These are phyloP conservation scores for Leptinotarsa tumamoca DNA, from an alignment of 2,888 invertebrate genomes.

Conservation along the genomic window DNA sequence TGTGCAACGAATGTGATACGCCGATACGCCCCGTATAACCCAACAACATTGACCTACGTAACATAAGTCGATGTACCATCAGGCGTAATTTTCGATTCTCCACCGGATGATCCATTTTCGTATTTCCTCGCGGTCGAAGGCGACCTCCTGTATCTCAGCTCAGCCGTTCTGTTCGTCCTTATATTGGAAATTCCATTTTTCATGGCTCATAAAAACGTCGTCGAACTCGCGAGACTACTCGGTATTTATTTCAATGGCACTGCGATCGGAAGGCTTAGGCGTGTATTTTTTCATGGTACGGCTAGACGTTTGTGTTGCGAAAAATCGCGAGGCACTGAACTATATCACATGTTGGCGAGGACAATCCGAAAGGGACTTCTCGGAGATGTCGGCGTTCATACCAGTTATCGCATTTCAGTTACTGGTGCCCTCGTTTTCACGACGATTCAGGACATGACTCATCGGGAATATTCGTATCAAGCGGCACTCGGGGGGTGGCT, in stretches of 20 bases:
- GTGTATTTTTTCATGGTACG: too few species aligned
- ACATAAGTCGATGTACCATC: slow-evolving; percentile 25
- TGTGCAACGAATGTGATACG: neutral
- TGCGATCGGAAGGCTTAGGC: neutral
- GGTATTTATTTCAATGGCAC: neutral
- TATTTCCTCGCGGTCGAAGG: slow-evolving; percentile 44
- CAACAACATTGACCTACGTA: slow-evolving; percentile 29
- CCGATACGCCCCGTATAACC: slow-evolving; percentile 4
- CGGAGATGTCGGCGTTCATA: neutral
- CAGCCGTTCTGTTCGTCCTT: slow-evolving; percentile 51
- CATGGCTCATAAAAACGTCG: slow-evolving; percentile 38
- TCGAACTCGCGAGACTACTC: neutral
- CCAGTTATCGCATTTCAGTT: neutral
- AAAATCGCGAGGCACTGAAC: slow-evolving; percentile 8
- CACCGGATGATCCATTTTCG: slow-evolving; percentile 33
- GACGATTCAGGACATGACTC: neutral
- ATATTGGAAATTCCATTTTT: slow-evolving; percentile 42
- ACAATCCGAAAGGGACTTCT: neutral
- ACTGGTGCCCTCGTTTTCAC: neutral
- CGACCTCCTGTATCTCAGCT: slow-evolving; percentile 48
- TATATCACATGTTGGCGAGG: neutral
- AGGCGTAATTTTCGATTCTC: slow-evolving; percentile 35
- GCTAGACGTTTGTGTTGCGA: neutral
- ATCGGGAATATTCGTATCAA: slow-evolving; percentile 10
- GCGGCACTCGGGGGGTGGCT: neutral